Evolutionary conservation across 2,797 vertebrate genomes (phyloP), one percentile per base, ranked within the genome.

Genomic region (Sebastes diploproa): DNA sequence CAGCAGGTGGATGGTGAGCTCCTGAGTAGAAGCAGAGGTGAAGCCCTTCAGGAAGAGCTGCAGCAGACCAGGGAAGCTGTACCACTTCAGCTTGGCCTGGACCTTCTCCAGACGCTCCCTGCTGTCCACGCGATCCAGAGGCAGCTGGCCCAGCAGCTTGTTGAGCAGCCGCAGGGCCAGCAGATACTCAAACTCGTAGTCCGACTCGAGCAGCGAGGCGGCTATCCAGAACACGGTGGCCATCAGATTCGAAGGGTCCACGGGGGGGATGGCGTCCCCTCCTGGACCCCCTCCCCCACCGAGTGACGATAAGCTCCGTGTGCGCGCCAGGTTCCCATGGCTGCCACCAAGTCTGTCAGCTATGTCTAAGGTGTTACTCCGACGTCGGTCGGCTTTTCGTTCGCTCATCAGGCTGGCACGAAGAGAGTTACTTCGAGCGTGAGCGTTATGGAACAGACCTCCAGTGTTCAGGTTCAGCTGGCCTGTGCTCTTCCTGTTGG

Each of bases 201-300:
- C 98, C 0, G 98, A 99, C 94, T 99, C 98, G 0, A 99, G 91
- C 80, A 99, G 94, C 0, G 98, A 99, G 2, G 97, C 91, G 6
- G 98, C 98, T 38, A 99, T 99, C 98, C 98, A 99, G 93, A 99
- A 99, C 68, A 99, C 97, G 5, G 97, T 99, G 82, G 98, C 98
- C 97, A 99, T 96, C 95, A 99, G 93, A 90, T 97, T 99, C 36
- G 97, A 91, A 18, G 98, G 98, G 94, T 99, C 98, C 86, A 97
- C 97, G 60, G 98, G 95, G 27, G 97, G 96, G 76, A 95, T 95
- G 36, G 89, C 30, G 3, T 95, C 95, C 50, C 91, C 93, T 18
- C 88, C 89, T 42, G 82, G 88, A 84, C 80, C 90, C 9, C 90
- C 94, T 75, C 91, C 93, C 0, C 95, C 97, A 58, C 97, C 97